Evolutionary conservation across 2,888 invertebrate genomes (phyloP), one percentile per base, ranked within the genome.

Genomic region (Andrena trimmerana): DNA sequence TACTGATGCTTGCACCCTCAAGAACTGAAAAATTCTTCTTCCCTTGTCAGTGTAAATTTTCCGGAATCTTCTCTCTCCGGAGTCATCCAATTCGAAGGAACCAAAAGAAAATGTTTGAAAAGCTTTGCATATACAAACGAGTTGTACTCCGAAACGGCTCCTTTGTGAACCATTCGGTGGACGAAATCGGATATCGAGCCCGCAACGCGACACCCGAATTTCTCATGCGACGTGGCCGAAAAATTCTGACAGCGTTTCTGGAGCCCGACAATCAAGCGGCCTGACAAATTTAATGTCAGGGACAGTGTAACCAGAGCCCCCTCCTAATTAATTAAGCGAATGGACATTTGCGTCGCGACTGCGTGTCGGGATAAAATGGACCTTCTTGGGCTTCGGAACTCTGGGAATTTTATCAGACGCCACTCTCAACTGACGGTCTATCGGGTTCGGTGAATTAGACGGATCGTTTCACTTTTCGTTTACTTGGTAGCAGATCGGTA

Each of bases 321-420:
- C 42, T 67, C 60, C 50, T 88, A 85, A 86, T 88, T 88, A 86
- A 79, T 86, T 75, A 81, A 74, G 29, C 70, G 67, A 48, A 59
- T 36, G 76, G 62, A 66, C 72, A 74, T 69, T 79, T 73, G 72
- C 42, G 66, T 81, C 75, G 70, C 76, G 73, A 80, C 76, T 63
- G 67, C 20, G 36, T 27, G 66, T 59, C 24, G 50, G 50, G 79
- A 82, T 69, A 68, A 73, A 78, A 77, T 65, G 62, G 27, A 65
- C 72, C 83, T 76, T 74, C 73, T 68, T 20, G 52, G 59, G 27
- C 63, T 59, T 52, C 36, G 33, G 27, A 57, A 29, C 16, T 31
- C 59, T 24, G 29, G 31, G 63, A 71, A 76, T 71, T 71, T 75
- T 67, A 79, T 72, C 65, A 8, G 24, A 10, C n/a, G 5, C 16